A percentile compares a stretch with the other conserved stretches of the same genome.
phyloP scores from a whole-genome alignment of 1,140 invertebrate species.

The Stegodyphus dumicola region DNA sequence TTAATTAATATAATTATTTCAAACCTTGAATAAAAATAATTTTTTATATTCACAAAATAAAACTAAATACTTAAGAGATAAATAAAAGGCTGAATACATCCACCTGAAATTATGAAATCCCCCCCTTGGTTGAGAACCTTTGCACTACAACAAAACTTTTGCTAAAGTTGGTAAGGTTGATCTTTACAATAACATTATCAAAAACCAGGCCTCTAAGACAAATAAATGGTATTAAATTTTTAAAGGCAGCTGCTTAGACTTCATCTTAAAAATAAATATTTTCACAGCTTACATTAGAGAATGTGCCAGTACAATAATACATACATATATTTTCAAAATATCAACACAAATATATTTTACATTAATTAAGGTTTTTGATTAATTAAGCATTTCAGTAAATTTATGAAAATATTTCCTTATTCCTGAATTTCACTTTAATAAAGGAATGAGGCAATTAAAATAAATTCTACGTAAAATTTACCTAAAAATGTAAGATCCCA shows the following conservation, averaged over 20 bases:
- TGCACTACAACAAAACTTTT: too few relatives aligned
- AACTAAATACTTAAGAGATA: too few relatives aligned
- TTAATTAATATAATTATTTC: too few relatives aligned
- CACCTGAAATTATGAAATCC: too few relatives aligned
- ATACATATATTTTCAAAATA: not conserved
- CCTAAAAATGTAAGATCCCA: conserved; percentile 82
- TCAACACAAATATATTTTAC: not conserved
- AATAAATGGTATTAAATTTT: too few relatives aligned
- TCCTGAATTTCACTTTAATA: not conserved
- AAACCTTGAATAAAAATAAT: too few relatives aligned
- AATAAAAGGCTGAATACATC: too few relatives aligned
- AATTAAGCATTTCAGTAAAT: not conserved
- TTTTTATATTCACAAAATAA: too few relatives aligned
- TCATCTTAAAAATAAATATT: not conserved
- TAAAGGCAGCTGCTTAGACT: not conserved
- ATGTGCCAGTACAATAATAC: not conserved
- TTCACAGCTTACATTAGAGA: not conserved
- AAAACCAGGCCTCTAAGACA: too few relatives aligned
- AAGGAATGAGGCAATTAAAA: not conserved
- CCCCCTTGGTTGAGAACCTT: too few relatives aligned
- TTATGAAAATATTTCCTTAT: not conserved
- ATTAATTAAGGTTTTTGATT: not conserved
- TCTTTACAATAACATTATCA: too few relatives aligned
- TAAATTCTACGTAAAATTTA: conserved; percentile 48
- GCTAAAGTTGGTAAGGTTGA: too few relatives aligned